Conservation (phyloP, 2,113 vertebrate genomes). For the Bufo gargarizans region DNA sequence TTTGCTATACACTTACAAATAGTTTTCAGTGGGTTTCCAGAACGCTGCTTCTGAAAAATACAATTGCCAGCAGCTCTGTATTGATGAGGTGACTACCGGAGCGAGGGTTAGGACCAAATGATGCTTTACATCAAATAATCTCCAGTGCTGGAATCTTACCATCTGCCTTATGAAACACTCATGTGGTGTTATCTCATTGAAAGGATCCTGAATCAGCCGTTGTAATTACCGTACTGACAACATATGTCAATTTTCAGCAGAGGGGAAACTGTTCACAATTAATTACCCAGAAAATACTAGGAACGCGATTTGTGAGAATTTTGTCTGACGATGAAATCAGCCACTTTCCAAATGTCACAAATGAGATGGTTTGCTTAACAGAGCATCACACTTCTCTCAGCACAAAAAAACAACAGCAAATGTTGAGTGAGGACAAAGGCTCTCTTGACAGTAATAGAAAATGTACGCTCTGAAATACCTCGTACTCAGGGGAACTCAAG, state of each 20-base stretch:
- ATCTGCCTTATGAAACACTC: constrained; percentile 53
- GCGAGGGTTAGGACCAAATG: not conserved
- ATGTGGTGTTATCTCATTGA: constrained; percentile 34
- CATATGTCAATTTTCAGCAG: constrained; percentile 48
- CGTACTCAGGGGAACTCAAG: constrained; percentile 13
- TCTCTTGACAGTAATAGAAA: constrained; percentile 49
- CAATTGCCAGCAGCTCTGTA: constrained; percentile 27
- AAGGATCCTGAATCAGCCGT: constrained; percentile 54
- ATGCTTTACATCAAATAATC: constrained; percentile 35
- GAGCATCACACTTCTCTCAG: constrained; percentile 52
- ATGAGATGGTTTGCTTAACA: constrained; percentile 55
- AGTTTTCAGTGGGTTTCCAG: constrained; percentile 29
- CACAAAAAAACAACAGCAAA: constrained; percentile 44
- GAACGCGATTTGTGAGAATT: constrained; percentile 46
- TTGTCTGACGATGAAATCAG: constrained; percentile 29
- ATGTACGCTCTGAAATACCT: constrained; percentile 49
- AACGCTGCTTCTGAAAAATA: constrained; percentile 19
- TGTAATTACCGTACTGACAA: constrained; percentile 53
- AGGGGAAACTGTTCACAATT: constrained; percentile 51
- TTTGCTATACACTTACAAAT: constrained; percentile 35
- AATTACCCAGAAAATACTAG: constrained; percentile 55
- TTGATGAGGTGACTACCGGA: constrained; percentile 1
- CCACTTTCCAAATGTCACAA: constrained; percentile 45
- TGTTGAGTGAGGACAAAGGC: constrained; percentile 34
- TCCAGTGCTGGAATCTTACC: constrained; percentile 36